A percentile compares a stretch with the other conserved stretches of the same genome.
These are phyloP conservation scores for Staurois parvus DNA, from an alignment of 2,797 vertebrate species.

Conservation along the genomic window DNA sequence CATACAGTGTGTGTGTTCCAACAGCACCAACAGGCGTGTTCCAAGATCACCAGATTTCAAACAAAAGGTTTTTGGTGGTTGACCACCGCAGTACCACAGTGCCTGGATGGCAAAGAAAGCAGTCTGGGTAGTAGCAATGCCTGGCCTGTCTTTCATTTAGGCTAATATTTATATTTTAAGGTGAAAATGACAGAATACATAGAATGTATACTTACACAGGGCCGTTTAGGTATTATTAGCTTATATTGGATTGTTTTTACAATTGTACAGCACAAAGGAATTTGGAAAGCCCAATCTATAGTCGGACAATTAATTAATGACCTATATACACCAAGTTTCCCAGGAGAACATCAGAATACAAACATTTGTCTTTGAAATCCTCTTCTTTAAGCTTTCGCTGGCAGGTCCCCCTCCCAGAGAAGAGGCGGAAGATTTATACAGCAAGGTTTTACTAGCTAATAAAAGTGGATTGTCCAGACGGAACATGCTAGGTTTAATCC, in stretches of 20 bases:
- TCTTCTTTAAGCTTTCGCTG: neutral
- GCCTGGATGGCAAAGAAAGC: too few species aligned
- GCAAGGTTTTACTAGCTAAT: constrained; percentile 52
- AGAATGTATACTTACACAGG: neutral
- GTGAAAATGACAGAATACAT: neutral
- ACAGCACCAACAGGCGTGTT: too few species aligned
- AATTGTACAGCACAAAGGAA: neutral
- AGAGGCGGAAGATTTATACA: constrained; percentile 18
- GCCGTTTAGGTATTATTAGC: neutral
- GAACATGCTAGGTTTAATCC: constrained; percentile 59
- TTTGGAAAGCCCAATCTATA: neutral
- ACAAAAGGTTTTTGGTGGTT: too few species aligned
- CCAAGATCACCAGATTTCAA: too few species aligned
- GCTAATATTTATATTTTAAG: neutral
- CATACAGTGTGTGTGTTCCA: too few species aligned
- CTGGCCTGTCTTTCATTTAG: neutral
- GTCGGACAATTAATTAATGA: neutral
- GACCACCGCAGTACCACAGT: too few species aligned
- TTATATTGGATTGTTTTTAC: neutral
- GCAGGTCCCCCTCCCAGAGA: neutral
- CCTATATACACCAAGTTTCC: constrained; percentile 13
- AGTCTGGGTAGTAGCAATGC: neutral
- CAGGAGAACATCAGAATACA: constrained; percentile 13
- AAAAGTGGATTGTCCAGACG: constrained; percentile 59
- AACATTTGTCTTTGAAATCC: constrained; percentile 41